phyloP scores from a whole-genome alignment of 1,140 invertebrate genomes.

The Drosophila kanapiae region DNA sequence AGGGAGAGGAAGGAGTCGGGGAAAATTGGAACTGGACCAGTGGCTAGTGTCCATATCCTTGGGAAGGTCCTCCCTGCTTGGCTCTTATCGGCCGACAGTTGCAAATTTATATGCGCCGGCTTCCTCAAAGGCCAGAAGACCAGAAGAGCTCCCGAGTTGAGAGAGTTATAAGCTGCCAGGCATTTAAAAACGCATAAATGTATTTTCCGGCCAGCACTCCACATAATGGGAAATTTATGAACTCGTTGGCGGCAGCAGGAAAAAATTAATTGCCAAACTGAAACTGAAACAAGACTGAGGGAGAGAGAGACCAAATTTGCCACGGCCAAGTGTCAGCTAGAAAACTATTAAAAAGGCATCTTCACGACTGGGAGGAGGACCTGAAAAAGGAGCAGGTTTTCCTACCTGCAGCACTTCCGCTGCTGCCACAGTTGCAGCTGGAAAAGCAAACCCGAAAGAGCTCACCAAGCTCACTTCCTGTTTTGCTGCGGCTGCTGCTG shows the following conservation, averaged over 20 bases:
- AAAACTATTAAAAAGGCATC: constrained; percentile 79
- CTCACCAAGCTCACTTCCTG: constrained; percentile 70
- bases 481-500: constrained; percentile 47
- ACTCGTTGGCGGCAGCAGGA: constrained; percentile 38
- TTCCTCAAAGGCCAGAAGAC: constrained; percentile 43
- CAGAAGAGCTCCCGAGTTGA: constrained; percentile 10
- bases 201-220: constrained; percentile 64
- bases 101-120: constrained; percentile 52
- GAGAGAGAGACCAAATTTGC: constrained; percentile 50
- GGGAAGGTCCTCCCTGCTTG: background rate
- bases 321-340: constrained; percentile 65
- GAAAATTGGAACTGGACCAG: constrained; percentile 24
- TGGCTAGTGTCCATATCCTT: constrained; percentile 18
- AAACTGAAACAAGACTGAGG: constrained; percentile 25
- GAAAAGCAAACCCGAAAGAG: constrained; percentile 33
- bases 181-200: constrained; percentile 83
- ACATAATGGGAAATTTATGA: constrained; percentile 75
- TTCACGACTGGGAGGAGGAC: constrained; percentile 4
- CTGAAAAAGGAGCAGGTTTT: constrained; percentile 43
- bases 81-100: constrained; percentile 57
- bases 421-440: constrained; percentile 23
- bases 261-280: constrained; percentile 74
- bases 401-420: constrained; percentile 71
- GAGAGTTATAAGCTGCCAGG: constrained; percentile 58
- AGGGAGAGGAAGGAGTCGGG: background rate